Evolutionary conservation across 2,888 invertebrate genomes (phyloP), one percentile per base, ranked within the genome.

Genomic region (Petrolisthes manimaculis): DNA sequence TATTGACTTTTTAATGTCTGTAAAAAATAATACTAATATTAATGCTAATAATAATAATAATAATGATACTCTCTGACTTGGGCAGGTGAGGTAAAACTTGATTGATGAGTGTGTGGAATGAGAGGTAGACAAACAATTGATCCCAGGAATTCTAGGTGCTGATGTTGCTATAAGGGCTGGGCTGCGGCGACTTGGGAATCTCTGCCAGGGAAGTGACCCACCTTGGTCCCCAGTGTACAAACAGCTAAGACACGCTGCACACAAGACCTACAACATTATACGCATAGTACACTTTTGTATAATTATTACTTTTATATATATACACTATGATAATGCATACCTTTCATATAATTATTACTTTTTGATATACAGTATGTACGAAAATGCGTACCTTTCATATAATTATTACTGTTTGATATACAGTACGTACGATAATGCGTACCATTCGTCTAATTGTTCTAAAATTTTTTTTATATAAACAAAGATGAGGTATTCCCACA

Each of bases 201-300:
- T 81, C 86, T 86, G 86, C 83, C 86, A 83, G 86, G 86, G 83
- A 86, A 67, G 82, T 78, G 86, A 86, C 56, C 86, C 86, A 86
- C 86, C 86, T 86, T 77, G 55, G 82, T 75, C 82, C 74, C 86
- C 86, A 83, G 82, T 86, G 86, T 86, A 86, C 86, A 86, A 86
- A 86, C 86, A 54, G 80, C 81, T 56, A 80, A 74, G 86, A 74
- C 54, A 86, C 86, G 79, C 53, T 86, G 81, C 85, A 86, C 53
- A 55, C 80, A 67, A 80, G 80, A 86, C 67, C 79, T 54, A 75
- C 55, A 37, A 37, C 37, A 37, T 37, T 37, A 37, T 37, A 37
- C 37, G n/a, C 78, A 53, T 78, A 6, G 53, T 74, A 53, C 37
- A 37, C 37, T 37, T 37, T 37, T 37, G 37, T 37, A 37, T 37